Evolutionary conservation across 2,797 vertebrate species (phyloP).

Genomic region (Coilia nasus): DNA sequence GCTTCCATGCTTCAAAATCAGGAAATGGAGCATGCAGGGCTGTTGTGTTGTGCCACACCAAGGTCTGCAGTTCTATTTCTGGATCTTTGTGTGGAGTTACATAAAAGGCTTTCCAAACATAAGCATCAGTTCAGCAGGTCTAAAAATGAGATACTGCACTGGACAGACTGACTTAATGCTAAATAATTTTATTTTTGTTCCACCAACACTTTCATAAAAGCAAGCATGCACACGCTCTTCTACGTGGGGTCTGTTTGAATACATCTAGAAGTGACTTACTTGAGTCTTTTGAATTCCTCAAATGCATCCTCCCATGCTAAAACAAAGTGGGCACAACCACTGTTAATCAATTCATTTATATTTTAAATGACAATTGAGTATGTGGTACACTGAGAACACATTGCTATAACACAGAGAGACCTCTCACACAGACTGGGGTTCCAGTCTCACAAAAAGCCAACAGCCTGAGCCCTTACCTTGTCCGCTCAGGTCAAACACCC

Average conservation of each 20-base stretch:
- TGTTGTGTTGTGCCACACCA: conserved; percentile 40
- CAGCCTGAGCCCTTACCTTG: conserved; percentile 78
- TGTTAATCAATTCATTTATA: conserved; percentile 7
- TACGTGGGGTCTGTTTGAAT: not conserved
- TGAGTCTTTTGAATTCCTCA: conserved; percentile 96
- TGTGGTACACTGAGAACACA: too few relatives aligned
- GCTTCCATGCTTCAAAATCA: conserved; percentile 59
- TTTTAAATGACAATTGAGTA: not conserved
- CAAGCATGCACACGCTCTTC: not conserved
- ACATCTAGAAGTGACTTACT: conserved; percentile 81
- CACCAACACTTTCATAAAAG: not conserved
- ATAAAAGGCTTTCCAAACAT: not conserved
- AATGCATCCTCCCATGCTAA: conserved; percentile 92
- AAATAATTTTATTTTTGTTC: not conserved
- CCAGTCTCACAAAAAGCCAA: not conserved
- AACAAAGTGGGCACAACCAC: conserved; percentile 44
- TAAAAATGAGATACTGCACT: not conserved
- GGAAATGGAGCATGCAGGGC: conserved; percentile 55
- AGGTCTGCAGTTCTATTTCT: conserved; percentile 51
- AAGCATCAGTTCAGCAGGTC: not conserved
- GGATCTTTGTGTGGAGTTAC: conserved; percentile 35
- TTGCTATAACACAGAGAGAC: not conserved
- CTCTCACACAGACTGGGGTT: not conserved
- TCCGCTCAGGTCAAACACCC: conserved; percentile 86
- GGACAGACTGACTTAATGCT: not conserved